Conservation (phyloP, 1,140 invertebrate species). For the Conus ventricosus region DNA sequence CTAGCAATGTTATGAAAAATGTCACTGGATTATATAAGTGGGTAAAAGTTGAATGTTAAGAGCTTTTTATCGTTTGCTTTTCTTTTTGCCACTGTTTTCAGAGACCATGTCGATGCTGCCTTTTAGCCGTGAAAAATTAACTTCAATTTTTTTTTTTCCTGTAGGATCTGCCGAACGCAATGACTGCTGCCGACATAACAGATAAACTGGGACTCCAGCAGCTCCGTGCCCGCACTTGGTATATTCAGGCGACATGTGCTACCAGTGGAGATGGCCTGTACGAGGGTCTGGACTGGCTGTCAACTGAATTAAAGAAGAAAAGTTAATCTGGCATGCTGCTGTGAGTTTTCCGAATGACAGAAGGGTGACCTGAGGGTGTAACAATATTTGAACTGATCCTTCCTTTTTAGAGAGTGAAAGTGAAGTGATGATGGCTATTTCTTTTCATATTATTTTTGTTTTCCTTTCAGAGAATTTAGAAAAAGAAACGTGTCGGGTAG, state of each 20-base stretch:
- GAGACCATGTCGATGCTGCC: no score
- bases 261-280: constrained; percentile 97
- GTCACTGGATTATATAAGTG: no score
- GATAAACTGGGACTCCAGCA: constrained; percentile 95
- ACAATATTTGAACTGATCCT: not conserved
- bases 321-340: constrained; percentile 44
- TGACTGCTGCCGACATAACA: constrained; percentile 98
- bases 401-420: not conserved
- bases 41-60: no score
- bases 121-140: no score
- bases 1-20: no score
- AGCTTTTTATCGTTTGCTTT: no score
- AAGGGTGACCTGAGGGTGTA: not conserved
- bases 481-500: not conserved
- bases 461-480: no score
- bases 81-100: no score
- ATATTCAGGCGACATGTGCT: constrained; percentile 98
- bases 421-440: not conserved
- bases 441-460: no score
- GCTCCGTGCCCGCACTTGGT: constrained; percentile 88
- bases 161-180: constrained; percentile 98
- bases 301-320: constrained; percentile 80
- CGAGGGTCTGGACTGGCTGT: constrained; percentile 98
- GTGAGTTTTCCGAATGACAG: not conserved
- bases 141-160: not conserved